Evolutionary conservation across 2,888 invertebrate species (phyloP), one percentile per base, ranked within the genome.

Genomic region (Sarcophaga variegata): DNA sequence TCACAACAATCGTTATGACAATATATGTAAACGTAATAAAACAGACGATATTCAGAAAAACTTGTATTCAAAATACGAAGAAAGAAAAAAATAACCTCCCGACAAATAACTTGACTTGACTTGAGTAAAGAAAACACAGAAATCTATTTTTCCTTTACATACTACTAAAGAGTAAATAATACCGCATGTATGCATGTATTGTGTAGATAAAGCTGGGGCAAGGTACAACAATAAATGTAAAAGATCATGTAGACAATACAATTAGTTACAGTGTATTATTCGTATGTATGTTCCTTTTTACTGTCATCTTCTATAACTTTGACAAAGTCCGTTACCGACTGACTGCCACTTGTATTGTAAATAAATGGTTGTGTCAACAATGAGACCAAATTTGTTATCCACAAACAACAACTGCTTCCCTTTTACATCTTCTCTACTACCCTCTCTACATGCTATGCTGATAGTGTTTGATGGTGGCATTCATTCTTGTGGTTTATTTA

Each of bases 251-350:
- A 49, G 63, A 67, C 54, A 81, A 74, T 59, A 62, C 62, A 75
- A 63, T 69, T 81, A 62, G 75, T 81, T 81, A 75, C 75, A 75
- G 74, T 75, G 75, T 75, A 62, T 67, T 69, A 37, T 72, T 69
- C 11, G 47, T 62, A 60, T 69, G 62, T 62, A 22, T 22, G 22
- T 22, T 22, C 22, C 22, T 62, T 37, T 72, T 45, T 47, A 45
- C 20, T 60, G 27, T 45, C 45, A 72, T 59, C 37, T 54, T 54
- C 5, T 49, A 37, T 5, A 27, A 25, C 17, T 8, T n/a, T n/a
- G n/a, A 59, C 71, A 54, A 20, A 60, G 60, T 20, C 60, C 20
- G 37, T 45, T 20, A 62, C 17, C 54, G 17, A 54, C 37, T 45
- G 17, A 49, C 64, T 49, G n/a, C 8, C 27, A n/a, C 20, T 60